Evolutionary conservation across 2,113 vertebrate genomes (phyloP), one percentile per base, ranked within the genome.

Genomic region (Choloepus hoffmanni): DNA sequence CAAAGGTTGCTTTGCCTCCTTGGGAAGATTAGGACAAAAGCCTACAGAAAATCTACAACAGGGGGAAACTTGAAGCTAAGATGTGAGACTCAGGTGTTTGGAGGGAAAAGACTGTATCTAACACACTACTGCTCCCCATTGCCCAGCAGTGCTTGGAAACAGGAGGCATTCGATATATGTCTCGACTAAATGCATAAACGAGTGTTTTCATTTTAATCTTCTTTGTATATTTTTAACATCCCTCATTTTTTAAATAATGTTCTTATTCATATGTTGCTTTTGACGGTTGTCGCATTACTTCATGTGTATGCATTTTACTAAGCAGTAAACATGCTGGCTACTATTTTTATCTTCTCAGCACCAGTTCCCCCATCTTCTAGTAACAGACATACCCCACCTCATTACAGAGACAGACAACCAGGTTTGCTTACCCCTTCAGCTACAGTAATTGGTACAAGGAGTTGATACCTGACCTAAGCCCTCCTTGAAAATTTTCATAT

Each of bases 71-170:
- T n/a, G 8, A 33, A 40, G 60, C 40, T 14, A 67, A 30, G 1
- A 1, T 4, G 9, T 36, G 53, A 88, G 48, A 30, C 9, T 15
- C 5, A 63, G 14, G n/a, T 62, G 62, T 85, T 15, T 4, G n/a
- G 53, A 82, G 4, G 67, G 1, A n/a, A 33, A 48, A n/a, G 83
- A 11, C 40, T 8, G 30, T 30, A 48, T 77, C 74, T 65, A 13
- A 58, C 23, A n/a, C 16, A 21, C 23, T 45, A 0, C 0, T 11
- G 36, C 7, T 73, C 6, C 76, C 18, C 76, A 26, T 24, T 1
- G 0, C 50, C 58, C 3, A 0, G 67, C 30, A 19, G 19, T 7
- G 1, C 33, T 68, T 0, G 5, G 48, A 82, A 48, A 83, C 2
- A 19, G n/a, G 26, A 30, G 79, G 86, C 48, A 16, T 24, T 67